Conservation (phyloP, 2,888 invertebrate genomes). For the Nysson spinosus region DNA sequence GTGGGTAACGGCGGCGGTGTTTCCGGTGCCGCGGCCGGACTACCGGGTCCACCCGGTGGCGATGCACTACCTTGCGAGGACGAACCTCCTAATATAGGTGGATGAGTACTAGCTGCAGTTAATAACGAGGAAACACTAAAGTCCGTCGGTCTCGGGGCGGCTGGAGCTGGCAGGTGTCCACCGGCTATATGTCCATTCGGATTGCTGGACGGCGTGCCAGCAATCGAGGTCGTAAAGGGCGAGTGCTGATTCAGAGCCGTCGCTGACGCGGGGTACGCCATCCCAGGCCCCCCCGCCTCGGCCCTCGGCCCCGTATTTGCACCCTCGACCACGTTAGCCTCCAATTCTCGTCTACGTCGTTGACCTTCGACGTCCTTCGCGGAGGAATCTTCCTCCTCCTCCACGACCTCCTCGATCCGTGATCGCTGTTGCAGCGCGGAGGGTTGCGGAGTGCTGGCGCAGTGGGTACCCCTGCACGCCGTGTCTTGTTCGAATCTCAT, state of each 20-base stretch:
- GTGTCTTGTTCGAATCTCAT: constrained; percentile 86
- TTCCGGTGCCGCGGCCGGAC: constrained; percentile 72
- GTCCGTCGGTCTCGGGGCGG: constrained; percentile 94
- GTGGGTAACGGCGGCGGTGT: constrained; percentile 74
- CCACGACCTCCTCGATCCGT: constrained; percentile 59
- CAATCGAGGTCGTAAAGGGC: constrained; percentile 62
- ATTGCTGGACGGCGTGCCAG: constrained; percentile 50
- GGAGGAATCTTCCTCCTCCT: constrained; percentile 62
- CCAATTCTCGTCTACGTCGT: constrained; percentile 64
- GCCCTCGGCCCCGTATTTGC: constrained; percentile 76
- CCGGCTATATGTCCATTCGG: constrained; percentile 78
- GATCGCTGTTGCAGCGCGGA: constrained; percentile 67
- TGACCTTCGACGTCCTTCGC: constrained; percentile 66
- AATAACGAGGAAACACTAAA: constrained; percentile 95
- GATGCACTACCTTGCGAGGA: constrained; percentile 76
- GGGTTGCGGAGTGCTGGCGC: constrained; percentile 80
- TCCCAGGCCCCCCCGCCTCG: constrained; percentile 77
- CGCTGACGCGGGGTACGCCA: constrained; percentile 77
- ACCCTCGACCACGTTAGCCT: constrained; percentile 73
- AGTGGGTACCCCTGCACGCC: constrained; percentile 81
- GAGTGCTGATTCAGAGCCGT: constrained; percentile 75
- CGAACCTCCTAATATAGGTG: constrained; percentile 71
- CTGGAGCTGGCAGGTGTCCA: constrained; percentile 90
- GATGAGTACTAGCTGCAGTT: constrained; percentile 82
- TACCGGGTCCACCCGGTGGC: constrained; percentile 73